A percentile compares a stretch with the other conserved stretches of the same genome.
Conservation (phyloP, 2,113 vertebrate species). For the Chaetops frenatus region DNA sequence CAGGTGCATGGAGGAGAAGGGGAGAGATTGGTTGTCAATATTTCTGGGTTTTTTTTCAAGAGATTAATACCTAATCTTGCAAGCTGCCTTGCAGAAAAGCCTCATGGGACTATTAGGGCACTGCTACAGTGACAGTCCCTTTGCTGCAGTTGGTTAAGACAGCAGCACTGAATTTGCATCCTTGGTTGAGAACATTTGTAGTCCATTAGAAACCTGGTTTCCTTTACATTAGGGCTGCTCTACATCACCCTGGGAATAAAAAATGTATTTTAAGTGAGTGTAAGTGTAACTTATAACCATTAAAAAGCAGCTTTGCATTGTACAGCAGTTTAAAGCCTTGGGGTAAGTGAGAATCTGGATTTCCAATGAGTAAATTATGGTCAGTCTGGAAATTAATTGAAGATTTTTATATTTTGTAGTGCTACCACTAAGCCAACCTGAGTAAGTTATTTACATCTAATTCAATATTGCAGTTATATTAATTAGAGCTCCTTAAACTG, state of each 20-base stretch:
- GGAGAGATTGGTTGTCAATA: not conserved
- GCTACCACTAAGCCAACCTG: not conserved
- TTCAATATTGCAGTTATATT: not conserved
- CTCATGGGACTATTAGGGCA: not conserved
- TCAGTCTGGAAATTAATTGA: not conserved
- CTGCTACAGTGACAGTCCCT: not conserved
- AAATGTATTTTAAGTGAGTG: constrained; percentile 5
- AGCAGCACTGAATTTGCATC: not conserved
- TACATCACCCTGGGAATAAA: not conserved
- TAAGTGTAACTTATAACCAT: not conserved
- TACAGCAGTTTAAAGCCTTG: not conserved
- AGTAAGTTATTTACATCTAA: not conserved
- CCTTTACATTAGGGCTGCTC: not conserved
- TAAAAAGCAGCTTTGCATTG: not conserved
- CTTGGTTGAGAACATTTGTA: not conserved
- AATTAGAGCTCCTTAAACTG: constrained; percentile 16
- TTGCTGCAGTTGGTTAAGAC: not conserved
- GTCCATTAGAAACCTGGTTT: not conserved
- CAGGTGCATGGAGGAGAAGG: not conserved
- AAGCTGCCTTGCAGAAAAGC: not conserved
- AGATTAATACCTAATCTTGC: not conserved
- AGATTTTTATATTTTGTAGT: not conserved
- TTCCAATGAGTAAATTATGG: not conserved
- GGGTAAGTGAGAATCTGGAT: not conserved
- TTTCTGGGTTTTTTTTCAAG: not conserved